These are phyloP conservation scores for Scaptomyza hsui DNA, from an alignment of 1,140 invertebrate genomes.

Conservation along the genomic window DNA sequence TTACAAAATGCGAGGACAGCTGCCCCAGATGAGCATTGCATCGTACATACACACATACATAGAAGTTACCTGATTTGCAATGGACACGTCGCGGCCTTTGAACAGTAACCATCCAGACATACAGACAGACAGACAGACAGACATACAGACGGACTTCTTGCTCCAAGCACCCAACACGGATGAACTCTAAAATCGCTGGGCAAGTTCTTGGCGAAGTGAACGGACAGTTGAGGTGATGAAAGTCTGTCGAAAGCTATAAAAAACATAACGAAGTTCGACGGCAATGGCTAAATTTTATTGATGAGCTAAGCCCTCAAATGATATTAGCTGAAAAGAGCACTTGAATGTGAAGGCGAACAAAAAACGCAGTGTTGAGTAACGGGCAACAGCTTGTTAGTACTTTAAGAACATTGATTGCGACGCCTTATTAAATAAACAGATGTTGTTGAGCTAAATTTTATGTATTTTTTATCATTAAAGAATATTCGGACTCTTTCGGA, in stretches of 20 bases:
- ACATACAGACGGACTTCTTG: not conserved
- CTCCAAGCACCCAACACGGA: not conserved
- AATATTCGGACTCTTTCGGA: too few relatives aligned
- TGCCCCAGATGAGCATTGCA: slow-evolving; percentile 59
- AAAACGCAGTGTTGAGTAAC: not conserved
- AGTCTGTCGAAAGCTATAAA: slow-evolving; percentile 21
- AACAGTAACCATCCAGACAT: not conserved
- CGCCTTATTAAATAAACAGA: not conserved
- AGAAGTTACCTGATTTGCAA: slow-evolving; percentile 40
- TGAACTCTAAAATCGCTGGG: not conserved
- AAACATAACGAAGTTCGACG: slow-evolving; percentile 36
- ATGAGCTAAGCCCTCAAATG: slow-evolving; percentile 7
- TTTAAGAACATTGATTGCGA: not conserved
- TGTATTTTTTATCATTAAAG: too few relatives aligned
- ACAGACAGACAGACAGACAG: too few relatives aligned
- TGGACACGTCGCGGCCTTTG: slow-evolving; percentile 29
- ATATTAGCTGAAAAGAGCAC: slow-evolving; percentile 3
- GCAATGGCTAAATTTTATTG: slow-evolving; percentile 27
- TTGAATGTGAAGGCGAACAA: not conserved
- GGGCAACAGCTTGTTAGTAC: not conserved
- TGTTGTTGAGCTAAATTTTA: too few relatives aligned
- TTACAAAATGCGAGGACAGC: slow-evolving; percentile 61
- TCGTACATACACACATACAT: slow-evolving; percentile 3
- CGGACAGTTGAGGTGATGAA: not conserved
- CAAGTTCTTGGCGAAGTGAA: not conserved